Evolutionary conservation across 2,888 invertebrate genomes (phyloP).

Genomic region (Oscheius sp.): DNA sequence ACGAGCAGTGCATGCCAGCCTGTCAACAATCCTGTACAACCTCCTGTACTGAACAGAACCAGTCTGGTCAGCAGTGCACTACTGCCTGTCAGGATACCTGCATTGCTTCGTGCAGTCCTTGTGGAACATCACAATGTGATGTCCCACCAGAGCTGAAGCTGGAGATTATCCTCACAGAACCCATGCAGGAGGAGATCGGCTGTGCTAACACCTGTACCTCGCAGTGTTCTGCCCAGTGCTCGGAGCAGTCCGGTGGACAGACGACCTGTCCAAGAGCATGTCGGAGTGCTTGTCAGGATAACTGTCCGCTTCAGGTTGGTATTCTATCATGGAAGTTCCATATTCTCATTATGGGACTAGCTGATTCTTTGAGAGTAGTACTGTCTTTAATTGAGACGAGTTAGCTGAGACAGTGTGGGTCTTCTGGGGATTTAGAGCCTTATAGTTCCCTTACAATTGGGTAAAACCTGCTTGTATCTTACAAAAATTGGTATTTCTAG

Average conservation of each 20-base stretch:
- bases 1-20: conserved; percentile 52
- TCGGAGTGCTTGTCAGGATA: conserved; percentile 50
- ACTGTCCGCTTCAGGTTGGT: conserved; percentile 48
- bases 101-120: conserved; percentile 41
- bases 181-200: conserved; percentile 47
- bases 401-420: too few relatives aligned
- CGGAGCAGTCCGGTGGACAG: conserved; percentile 38
- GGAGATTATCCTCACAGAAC: conserved; percentile 52
- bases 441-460: too few relatives aligned
- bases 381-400: too few relatives aligned
- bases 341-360: too few relatives aligned
- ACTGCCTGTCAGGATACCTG: conserved; percentile 50
- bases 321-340: too few relatives aligned
- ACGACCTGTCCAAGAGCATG: conserved; percentile 49
- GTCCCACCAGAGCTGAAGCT: conserved; percentile 41
- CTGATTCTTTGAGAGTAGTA: too few relatives aligned
- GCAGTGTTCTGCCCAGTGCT: conserved; percentile 52
- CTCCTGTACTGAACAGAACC: conserved; percentile 47
- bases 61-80: conserved; percentile 41
- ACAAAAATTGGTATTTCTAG: too few relatives aligned
- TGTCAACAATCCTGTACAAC: conserved; percentile 52
- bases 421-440: too few relatives aligned
- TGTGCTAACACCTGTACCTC: conserved; percentile 51
- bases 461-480: neutral
- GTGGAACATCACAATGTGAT: conserved; percentile 27